phyloP scores from a whole-genome alignment of 1,140 invertebrate genomes.

The Anastrepha ludens region DNA sequence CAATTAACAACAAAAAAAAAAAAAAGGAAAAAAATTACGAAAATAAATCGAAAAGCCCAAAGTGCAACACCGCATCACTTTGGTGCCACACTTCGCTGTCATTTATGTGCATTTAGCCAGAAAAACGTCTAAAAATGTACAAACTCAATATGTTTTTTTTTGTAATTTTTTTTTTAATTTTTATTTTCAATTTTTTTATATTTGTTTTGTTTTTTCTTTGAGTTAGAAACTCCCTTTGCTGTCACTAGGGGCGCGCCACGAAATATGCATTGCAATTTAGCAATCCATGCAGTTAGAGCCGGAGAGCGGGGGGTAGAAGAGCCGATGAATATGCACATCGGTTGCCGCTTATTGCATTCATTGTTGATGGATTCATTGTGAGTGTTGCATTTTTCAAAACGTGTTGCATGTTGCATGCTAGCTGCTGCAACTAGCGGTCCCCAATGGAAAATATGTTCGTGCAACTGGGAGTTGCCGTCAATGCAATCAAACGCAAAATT shows the following conservation, averaged over 20 bases:
- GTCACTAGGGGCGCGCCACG: neutral
- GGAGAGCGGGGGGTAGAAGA: neutral
- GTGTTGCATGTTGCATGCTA: slow-evolving; percentile 14
- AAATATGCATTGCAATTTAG: slow-evolving; percentile 29
- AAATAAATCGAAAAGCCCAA: slow-evolving; percentile 20
- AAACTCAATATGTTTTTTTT: neutral
- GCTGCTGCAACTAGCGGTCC: neutral
- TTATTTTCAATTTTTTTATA: too few species aligned
- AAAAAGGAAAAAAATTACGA: neutral
- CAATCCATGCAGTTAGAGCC: neutral
- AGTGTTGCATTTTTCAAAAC: slow-evolving; percentile 37
- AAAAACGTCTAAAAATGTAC: slow-evolving; percentile 28
- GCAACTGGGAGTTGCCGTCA: neutral
- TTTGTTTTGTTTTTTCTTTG: neutral
- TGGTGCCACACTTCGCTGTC: slow-evolving; percentile 19
- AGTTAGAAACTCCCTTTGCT: slow-evolving; percentile 8
- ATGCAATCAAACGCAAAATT: slow-evolving; percentile 46
- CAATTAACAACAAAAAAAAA: neutral
- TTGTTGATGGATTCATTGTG: slow-evolving; percentile 52
- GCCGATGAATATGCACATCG: neutral
- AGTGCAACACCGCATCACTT: slow-evolving; percentile 29
- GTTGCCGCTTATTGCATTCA: slow-evolving; percentile 46
- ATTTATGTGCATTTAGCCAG: slow-evolving; percentile 44
- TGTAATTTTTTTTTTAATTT: neutral
- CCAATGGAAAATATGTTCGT: neutral